A percentile compares a stretch with the other conserved stretches of the same genome.
Conservation (phyloP, 92 coral and sea anemone species). For the Virgularia gustaviana region DNA sequence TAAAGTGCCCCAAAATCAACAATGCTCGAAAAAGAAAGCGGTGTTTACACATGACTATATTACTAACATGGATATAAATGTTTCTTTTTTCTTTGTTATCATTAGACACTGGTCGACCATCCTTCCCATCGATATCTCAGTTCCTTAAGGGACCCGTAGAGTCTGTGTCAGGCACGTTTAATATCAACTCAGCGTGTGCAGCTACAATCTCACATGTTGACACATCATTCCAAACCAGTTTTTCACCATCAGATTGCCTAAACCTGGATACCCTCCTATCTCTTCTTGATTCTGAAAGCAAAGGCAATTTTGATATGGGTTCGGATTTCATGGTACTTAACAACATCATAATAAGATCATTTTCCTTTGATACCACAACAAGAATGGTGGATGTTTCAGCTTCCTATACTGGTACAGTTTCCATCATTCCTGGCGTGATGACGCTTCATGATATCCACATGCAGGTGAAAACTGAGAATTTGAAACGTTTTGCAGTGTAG, state of each 20-base stretch:
- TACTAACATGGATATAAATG: too few relatives aligned
- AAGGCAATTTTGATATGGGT: conserved; percentile 12
- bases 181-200: not conserved
- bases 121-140: too few relatives aligned
- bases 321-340: not conserved
- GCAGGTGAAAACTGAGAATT: too few relatives aligned
- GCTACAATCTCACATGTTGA: not conserved
- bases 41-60: too few relatives aligned
- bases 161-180: not conserved
- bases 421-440: not conserved
- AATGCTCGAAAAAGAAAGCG: too few relatives aligned
- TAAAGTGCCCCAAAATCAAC: too few relatives aligned
- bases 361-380: not conserved
- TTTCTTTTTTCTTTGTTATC: too few relatives aligned
- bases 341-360: not conserved
- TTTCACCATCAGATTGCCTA: conserved; percentile 3
- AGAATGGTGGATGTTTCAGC: conserved; percentile 4
- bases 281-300: not conserved
- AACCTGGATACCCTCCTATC: conserved; percentile 1
- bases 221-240: conserved; percentile 5
- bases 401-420: not conserved
- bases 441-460: not conserved
- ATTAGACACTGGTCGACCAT: too few relatives aligned
- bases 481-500: too few relatives aligned
- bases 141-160: too few relatives aligned